These are phyloP conservation scores for Sebastes alutus DNA, from an alignment of 2,797 vertebrate genomes.

Conservation along the genomic window DNA sequence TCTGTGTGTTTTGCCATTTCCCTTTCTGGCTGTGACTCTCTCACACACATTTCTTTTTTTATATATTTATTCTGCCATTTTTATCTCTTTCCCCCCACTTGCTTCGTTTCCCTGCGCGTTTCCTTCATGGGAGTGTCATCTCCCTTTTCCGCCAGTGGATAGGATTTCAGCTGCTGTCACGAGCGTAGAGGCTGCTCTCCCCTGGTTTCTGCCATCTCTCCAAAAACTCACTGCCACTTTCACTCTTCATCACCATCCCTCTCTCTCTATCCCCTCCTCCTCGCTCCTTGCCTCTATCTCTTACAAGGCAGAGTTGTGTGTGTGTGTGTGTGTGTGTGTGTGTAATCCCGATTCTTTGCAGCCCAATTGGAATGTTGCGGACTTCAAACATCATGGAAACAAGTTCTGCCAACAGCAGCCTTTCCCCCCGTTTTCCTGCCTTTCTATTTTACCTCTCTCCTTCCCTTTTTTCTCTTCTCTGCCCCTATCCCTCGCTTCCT, in stretches of 20 bases:
- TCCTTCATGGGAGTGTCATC: slow-evolving; percentile 57
- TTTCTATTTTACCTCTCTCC: slow-evolving; percentile 27
- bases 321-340: slow-evolving; percentile 41
- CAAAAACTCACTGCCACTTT: slow-evolving; percentile 69
- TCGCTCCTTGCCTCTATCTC: slow-evolving; percentile 43
- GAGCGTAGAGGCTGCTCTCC: slow-evolving; percentile 54
- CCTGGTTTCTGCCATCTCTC: slow-evolving; percentile 69
- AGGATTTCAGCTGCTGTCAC: slow-evolving; percentile 67
- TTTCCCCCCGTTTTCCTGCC: slow-evolving; percentile 2
- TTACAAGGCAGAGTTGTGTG: slow-evolving; percentile 33
- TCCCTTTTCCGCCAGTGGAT: slow-evolving; percentile 57
- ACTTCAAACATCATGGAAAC: slow-evolving; percentile 58
- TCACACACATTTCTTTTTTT: slow-evolving; percentile 7
- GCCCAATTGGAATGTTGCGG: slow-evolving; percentile 68
- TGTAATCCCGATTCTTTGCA: slow-evolving; percentile 62
- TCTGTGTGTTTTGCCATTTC: slow-evolving; percentile 27
- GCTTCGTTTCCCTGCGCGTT: slow-evolving; percentile 27
- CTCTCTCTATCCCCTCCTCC: slow-evolving; percentile 36
- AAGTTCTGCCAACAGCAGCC: slow-evolving; percentile 39
- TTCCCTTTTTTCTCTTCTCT: not conserved
- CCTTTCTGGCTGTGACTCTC: slow-evolving; percentile 27
- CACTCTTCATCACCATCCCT: slow-evolving; percentile 56
- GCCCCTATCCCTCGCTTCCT: not conserved
- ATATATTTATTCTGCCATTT: slow-evolving; percentile 41
- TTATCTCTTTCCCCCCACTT: slow-evolving; percentile 3